phyloP scores from a whole-genome alignment of 2,113 vertebrate species.

The Ploceus nigricollis region DNA sequence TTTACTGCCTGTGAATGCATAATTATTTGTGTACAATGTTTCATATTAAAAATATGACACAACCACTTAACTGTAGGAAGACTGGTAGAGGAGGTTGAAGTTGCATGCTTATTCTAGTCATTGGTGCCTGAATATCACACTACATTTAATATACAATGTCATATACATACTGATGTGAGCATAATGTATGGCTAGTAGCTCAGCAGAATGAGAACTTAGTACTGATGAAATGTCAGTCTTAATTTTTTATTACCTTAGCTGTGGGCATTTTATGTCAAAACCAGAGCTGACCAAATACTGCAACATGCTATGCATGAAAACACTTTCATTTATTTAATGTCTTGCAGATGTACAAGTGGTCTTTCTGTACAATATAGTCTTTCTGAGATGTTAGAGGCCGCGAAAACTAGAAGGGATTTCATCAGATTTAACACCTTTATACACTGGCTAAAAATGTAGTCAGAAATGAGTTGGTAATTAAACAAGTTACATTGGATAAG shows the following conservation, averaged over 20 bases:
- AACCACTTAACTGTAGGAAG: not conserved
- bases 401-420: not conserved
- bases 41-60: not conserved
- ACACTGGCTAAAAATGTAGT: not conserved
- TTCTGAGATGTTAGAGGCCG: not conserved
- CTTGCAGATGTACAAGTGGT: not conserved
- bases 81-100: not conserved
- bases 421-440: not conserved
- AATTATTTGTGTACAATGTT: not conserved
- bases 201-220: slow-evolving; percentile 30
- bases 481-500: not conserved
- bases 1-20: not conserved
- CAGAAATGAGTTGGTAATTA: not conserved
- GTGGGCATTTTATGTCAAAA: slow-evolving; percentile 53
- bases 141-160: slow-evolving; percentile 23
- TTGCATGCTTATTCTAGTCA: slow-evolving; percentile 11
- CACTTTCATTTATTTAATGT: not conserved
- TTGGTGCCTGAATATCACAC: slow-evolving; percentile 22
- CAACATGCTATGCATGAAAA: not conserved
- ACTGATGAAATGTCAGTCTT: slow-evolving; percentile 48
- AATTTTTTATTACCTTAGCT: slow-evolving; percentile 51
- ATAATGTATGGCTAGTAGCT: slow-evolving; percentile 42
- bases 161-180: slow-evolving; percentile 47
- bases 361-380: not conserved
- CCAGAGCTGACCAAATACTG: not conserved